A percentile compares a stretch with the other conserved stretches of the same genome.
phyloP scores from a whole-genome alignment of 2,797 vertebrate species.

The Poeciliopsis presidionis region DNA sequence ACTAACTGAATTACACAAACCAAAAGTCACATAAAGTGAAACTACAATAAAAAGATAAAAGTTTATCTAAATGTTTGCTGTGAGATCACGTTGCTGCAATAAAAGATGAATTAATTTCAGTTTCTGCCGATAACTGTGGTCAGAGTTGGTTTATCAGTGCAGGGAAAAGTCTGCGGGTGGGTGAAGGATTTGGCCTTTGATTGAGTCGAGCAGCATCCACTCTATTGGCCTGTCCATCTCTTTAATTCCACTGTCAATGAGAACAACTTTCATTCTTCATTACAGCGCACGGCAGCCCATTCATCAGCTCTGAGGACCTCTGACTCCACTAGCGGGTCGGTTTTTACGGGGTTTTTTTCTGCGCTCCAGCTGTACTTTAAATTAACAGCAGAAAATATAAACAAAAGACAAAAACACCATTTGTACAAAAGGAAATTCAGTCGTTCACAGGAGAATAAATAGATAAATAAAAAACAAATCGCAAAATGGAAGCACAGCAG shows the following conservation, averaged over 20 bases:
- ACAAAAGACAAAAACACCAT: neutral
- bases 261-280: constrained; percentile 10
- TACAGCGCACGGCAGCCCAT: neutral
- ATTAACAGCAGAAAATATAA: neutral
- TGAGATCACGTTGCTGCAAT: neutral
- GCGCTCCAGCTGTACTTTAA: neutral
- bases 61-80: neutral
- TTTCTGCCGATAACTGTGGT: neutral
- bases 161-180: neutral
- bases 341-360: neutral
- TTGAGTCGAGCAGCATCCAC: constrained; percentile 6
- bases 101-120: neutral
- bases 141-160: neutral
- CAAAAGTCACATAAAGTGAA: too few species aligned
- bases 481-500: neutral
- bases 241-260: constrained; percentile 7
- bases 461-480: neutral
- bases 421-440: neutral
- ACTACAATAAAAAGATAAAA: neutral
- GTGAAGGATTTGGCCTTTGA: constrained; percentile 7
- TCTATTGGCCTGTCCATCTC: constrained; percentile 10
- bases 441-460: neutral
- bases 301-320: constrained; percentile 3
- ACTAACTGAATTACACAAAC: too few species aligned
- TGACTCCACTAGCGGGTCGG: neutral